A percentile compares a stretch with the other conserved stretches of the same genome.
Conservation (phyloP, 2,113 vertebrate species). For the Chiloscyllium plagiosum region DNA sequence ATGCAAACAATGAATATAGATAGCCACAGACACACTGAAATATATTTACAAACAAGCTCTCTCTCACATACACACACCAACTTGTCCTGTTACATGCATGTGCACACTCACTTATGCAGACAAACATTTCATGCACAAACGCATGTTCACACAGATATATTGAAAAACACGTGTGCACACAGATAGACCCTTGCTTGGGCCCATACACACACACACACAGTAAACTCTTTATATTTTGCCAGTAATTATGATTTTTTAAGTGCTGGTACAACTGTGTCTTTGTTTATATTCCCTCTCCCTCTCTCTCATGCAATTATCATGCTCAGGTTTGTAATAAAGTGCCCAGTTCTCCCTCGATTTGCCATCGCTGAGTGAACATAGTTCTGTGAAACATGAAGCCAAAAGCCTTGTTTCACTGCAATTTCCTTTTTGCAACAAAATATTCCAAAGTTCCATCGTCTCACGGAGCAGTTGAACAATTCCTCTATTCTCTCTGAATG, state of each 20-base stretch:
- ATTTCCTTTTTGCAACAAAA: constrained; percentile 71
- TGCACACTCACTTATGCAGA: too few species aligned
- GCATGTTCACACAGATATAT: background rate
- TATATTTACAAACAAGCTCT: background rate
- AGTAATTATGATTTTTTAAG: background rate
- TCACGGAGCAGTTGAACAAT: constrained; percentile 62
- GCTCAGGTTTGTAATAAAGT: background rate
- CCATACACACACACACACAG: background rate
- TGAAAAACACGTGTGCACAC: too few species aligned
- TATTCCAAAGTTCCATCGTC: constrained; percentile 57
- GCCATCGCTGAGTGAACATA: constrained; percentile 48
- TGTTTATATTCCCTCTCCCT: background rate
- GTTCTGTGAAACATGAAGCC: constrained; percentile 79
- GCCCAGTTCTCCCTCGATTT: background rate
- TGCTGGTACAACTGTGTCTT: background rate
- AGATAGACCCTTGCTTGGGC: background rate
- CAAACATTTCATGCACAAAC: background rate
- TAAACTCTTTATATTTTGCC: background rate
- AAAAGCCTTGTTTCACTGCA: constrained; percentile 78
- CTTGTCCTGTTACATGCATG: background rate
- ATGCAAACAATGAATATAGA: background rate
- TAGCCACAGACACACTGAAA: background rate
- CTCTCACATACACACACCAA: background rate
- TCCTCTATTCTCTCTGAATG: constrained; percentile 64
- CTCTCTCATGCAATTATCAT: background rate